A percentile compares a stretch with the other conserved stretches of the same genome.
phyloP scores from a whole-genome alignment of 2,113 vertebrate species.

The Aspiorhynchus laticeps region DNA sequence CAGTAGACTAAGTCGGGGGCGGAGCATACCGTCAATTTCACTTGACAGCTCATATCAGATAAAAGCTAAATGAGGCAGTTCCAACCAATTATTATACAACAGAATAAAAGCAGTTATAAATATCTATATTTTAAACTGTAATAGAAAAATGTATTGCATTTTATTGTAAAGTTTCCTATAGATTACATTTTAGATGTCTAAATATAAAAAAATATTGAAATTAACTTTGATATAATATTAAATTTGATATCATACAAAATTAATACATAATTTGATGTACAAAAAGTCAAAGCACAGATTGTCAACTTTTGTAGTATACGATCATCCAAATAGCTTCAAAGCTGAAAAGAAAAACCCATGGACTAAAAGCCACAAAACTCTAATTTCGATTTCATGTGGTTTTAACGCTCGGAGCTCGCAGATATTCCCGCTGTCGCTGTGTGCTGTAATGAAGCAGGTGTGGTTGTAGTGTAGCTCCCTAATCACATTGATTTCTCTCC shows the following conservation, averaged over 20 bases:
- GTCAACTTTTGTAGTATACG: background rate
- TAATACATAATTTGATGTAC: background rate
- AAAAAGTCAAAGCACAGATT: background rate
- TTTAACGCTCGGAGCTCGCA: background rate
- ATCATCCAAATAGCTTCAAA: background rate
- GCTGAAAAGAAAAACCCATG: background rate
- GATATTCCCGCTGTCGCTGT: background rate
- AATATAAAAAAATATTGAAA: no score
- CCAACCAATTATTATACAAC: background rate
- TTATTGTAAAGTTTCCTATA: background rate
- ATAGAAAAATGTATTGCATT: background rate
- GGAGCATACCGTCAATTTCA: background rate
- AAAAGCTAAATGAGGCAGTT: background rate
- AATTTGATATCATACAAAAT: no score
- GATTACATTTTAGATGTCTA: no score
- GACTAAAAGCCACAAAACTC: background rate
- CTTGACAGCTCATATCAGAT: background rate
- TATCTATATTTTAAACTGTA: background rate
- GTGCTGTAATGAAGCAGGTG: slow-evolving; percentile 5
- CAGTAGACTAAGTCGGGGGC: background rate
- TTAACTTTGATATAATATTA: background rate
- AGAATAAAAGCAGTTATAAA: no score
- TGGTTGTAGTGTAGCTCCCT: slow-evolving; percentile 7
- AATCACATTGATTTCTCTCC: slow-evolving; percentile 29
- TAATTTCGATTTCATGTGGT: background rate